A percentile compares a stretch with the other conserved stretches of the same genome.
Evolutionary conservation across 2,888 invertebrate genomes (phyloP).

Genomic region (Pristionchus exspectatus): DNA sequence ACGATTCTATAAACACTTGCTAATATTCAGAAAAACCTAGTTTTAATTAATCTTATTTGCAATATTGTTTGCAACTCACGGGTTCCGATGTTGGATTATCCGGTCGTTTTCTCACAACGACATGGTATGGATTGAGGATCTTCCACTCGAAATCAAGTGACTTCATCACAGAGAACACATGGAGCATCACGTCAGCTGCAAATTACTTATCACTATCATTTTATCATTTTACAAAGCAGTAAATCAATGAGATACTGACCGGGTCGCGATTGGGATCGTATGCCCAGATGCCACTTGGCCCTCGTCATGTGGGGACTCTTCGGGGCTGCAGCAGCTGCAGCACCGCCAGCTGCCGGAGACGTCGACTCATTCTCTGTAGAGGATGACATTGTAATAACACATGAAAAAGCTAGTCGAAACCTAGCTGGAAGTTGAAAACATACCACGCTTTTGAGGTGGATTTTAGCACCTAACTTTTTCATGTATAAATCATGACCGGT

Average conservation of each 20-base stretch:
- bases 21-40: too few relatives aligned
- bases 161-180: conserved; percentile 99
- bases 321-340: conserved; percentile 58
- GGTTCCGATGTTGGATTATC: conserved; percentile 71
- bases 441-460: too few relatives aligned
- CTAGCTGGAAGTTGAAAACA: too few relatives aligned
- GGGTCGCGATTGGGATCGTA: conserved; percentile 97
- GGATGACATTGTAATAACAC: not conserved
- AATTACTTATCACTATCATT: too few relatives aligned
- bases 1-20: too few relatives aligned
- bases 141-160: conserved; percentile 99
- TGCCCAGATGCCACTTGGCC: conserved; percentile 98
- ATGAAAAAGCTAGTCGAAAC: too few relatives aligned
- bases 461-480: too few relatives aligned
- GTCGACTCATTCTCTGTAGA: conserved; percentile 37
- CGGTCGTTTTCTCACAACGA: conserved; percentile 93
- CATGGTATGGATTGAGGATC: conserved; percentile 95
- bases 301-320: conserved; percentile 85
- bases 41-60: too few relatives aligned
- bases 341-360: conserved; percentile 12
- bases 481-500: not conserved
- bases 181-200: conserved; percentile 96
- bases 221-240: not conserved
- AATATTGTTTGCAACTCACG: conserved; percentile 56
- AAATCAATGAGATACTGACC: conserved; percentile 56